These are phyloP conservation scores for Drosophila rufa DNA, from an alignment of 1,140 invertebrate species.

Conservation along the genomic window DNA sequence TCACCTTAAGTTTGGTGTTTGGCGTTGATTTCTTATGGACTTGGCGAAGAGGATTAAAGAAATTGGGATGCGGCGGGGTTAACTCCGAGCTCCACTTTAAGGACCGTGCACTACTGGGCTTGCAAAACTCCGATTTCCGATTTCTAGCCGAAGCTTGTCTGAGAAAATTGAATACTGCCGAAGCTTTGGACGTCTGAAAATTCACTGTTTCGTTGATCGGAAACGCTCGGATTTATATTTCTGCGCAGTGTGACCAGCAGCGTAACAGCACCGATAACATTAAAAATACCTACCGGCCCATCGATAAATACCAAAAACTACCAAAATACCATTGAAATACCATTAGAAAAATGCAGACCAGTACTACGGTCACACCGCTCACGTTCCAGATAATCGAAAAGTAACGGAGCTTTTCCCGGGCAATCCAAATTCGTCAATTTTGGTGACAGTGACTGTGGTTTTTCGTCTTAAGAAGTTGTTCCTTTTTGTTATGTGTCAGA, in stretches of 20 bases:
- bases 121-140: constrained; percentile 1
- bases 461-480: background rate
- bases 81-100: background rate
- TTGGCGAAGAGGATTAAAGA: constrained; percentile 13
- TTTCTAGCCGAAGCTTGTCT: background rate
- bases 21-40: constrained; percentile 32
- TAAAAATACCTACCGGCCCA: too few relatives aligned
- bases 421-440: background rate
- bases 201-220: background rate
- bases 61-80: constrained; percentile 20
- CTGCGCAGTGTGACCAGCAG: too few relatives aligned
- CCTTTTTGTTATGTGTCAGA: background rate
- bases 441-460: background rate
- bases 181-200: constrained; percentile 13
- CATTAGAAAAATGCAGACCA: too few relatives aligned
- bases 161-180: background rate
- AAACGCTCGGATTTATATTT: background rate
- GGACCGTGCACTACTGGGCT: constrained; percentile 4
- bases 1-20: constrained; percentile 44
- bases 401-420: constrained; percentile 24
- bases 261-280: too few relatives aligned
- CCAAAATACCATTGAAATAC: too few relatives aligned
- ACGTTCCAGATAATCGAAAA: background rate
- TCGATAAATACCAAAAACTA: too few relatives aligned
- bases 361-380: background rate